Base-by-base conservation (phyloP, 1,140 invertebrate genomes). In the Drosophila takahashii region DNA sequence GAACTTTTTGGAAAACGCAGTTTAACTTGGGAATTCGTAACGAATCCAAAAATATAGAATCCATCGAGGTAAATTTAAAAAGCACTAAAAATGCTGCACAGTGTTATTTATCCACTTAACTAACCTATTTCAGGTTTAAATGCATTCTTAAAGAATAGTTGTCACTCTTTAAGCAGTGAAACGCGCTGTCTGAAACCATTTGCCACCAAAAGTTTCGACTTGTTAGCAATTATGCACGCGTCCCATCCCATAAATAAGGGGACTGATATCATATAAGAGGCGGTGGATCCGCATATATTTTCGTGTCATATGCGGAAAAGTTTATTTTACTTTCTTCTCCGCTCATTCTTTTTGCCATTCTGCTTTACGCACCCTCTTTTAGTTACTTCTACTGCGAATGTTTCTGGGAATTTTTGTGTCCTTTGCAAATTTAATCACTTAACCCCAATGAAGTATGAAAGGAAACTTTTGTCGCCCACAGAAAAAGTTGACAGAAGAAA, bases 401-500 rank as follows among this genome's bases (percentile, higher is more conserved):
- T 64, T 53, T 57, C 42, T 59, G 15, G 42, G 51, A 59, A 62
- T 59, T 61, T 57, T 45, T 77, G 60, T 65, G 64, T 81, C 59
- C 56, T 71, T 79, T 85, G 81, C 81, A 86, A 85, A 85, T 85
- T 85, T 85, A 85, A 85, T 85, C 81, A 85, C 81, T 85, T 85
- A 85, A 85, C 81, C 81, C 81, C 81, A 85, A 85, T 84, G 81
- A 85, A 85, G 81, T 73, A 84, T 77, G 74, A 77, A 70, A 81
- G 65, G 15, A 83, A 83, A 84, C 39, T 85, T 84, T 84, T 79
- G 42, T 34, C 45, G 42, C 70, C 61, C 51, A 58, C 51, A 51
- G 58, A 53, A 71, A 83, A 83, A 84, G 70, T 84, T 83, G 64
- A 71, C 59, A 58, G 75, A 65, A 53, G 48, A 60, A 64, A 53